phyloP scores from a whole-genome alignment of 2,113 vertebrate genomes.

The Psephotus haematonotus region DNA sequence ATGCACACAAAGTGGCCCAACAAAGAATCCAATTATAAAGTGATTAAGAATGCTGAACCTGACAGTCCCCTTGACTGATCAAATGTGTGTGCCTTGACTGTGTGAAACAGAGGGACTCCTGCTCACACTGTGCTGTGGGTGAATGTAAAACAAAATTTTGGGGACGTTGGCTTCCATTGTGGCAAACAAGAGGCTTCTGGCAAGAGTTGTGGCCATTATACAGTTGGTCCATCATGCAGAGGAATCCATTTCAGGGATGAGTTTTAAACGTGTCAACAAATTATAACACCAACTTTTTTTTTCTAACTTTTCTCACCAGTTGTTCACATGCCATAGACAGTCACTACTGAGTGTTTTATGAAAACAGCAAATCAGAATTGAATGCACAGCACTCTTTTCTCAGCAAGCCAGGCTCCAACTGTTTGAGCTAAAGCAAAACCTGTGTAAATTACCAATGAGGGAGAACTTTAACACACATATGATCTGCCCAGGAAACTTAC shows the following conservation, averaged over 20 bases:
- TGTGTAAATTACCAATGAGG: neutral
- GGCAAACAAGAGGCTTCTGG: neutral
- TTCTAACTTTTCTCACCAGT: neutral
- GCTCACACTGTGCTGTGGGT: fast-evolving
- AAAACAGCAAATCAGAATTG: neutral
- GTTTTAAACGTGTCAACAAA: neutral
- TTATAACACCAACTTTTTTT: neutral
- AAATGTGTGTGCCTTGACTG: neutral
- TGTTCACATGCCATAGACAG: neutral
- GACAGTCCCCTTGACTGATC: neutral
- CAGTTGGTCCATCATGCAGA: neutral
- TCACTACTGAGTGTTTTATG: neutral
- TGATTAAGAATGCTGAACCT: conserved; percentile 1
- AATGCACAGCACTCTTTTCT: neutral
- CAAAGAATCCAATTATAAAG: conserved; percentile 37
- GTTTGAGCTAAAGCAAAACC: neutral
- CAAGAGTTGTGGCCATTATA: neutral
- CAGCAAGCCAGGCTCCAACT: neutral
- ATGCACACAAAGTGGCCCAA: neutral
- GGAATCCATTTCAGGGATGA: neutral
- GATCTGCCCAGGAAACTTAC: neutral
- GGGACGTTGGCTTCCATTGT: neutral
- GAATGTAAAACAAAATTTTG: neutral
- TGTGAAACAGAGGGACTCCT: neutral
- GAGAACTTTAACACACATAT: neutral